These are phyloP conservation scores for Isotomurus palustris DNA, from an alignment of 2,888 invertebrate genomes.

Conservation along the genomic window DNA sequence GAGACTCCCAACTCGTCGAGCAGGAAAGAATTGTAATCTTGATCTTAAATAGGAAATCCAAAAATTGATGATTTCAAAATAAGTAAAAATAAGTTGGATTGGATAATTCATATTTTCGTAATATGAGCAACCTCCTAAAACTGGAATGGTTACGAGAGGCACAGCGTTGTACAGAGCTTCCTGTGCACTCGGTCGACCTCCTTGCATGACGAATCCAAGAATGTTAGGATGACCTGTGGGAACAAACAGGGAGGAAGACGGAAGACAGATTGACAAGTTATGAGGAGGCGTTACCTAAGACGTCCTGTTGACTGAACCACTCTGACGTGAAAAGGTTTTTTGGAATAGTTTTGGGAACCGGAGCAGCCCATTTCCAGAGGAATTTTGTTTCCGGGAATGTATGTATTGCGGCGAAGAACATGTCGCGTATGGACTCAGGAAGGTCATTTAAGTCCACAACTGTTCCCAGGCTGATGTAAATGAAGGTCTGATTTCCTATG, in stretches of 20 bases:
- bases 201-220: constrained; percentile 33
- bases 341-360: constrained; percentile 24
- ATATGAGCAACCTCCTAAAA: constrained; percentile 29
- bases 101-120: not conserved
- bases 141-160: constrained; percentile 28
- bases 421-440: constrained; percentile 15
- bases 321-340: constrained; percentile 39
- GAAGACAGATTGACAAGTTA: no score
- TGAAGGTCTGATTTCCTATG: constrained; percentile 24
- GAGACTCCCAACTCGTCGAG: constrained; percentile 15
- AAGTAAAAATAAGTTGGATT: not conserved
- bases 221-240: constrained; percentile 22
- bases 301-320: constrained; percentile 46
- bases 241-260: no score
- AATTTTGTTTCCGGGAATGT: constrained; percentile 29
- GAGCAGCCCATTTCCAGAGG: constrained; percentile 46
- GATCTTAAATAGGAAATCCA: constrained; percentile 12
- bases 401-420: constrained; percentile 28
- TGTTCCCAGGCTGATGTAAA: constrained; percentile 40
- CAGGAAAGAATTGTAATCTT: constrained; percentile 26
- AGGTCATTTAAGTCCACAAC: constrained; percentile 14
- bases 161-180: constrained; percentile 41
- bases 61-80: not conserved
- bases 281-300: constrained; percentile 41
- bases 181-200: constrained; percentile 29